Base-by-base conservation (phyloP, 2,888 invertebrate species). In the Orthosia incerta region DNA sequence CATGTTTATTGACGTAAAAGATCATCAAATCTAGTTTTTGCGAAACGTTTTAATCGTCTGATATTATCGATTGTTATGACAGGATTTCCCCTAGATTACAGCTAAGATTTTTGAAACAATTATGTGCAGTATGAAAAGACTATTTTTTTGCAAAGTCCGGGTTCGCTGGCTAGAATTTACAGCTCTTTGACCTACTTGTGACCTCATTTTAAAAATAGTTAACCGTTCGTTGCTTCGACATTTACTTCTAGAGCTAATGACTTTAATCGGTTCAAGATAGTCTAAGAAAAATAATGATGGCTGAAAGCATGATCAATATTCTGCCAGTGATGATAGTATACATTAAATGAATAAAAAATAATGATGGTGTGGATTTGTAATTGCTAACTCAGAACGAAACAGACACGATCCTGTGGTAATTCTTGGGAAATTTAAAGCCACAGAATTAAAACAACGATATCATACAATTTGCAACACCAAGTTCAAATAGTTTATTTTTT, bases 101-200 rank as follows among this genome's bases (percentile, higher is more conserved):
- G n/a, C 16, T 4, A 9, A 63, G 16, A 53, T 45, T 63, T 55
- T 31, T n/a, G 7, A 26, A 48, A 46, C 15, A 81, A 70, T 53
- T 60, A 48, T 4, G 20, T 11, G 3, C 48, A 13, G 13, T 57
- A 26, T 50, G 2, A 13, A 59, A 20, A 20, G 3, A 5, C 1
- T 39, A 15, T 4, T 51, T 57, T 70, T 61, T 61, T 61, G 7
- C 3, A 31, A 72, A 23, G 31, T 83, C 86, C 86, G 80, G 77
- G 75, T 83, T 80, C 67, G 59, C 48, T 16, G 66, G 53, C 60
- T 61, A 67, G 26, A 70, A 65, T 83, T 74, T 76, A 74, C 86
- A 74, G 80, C 67, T 80, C 26, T 63, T 57, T 69, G 75, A 46
- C 75, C 84, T n/a, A 80, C 74, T 74, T 77, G 80, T 69, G 70